Conservation (phyloP, 2,113 vertebrate species). For the Lagopus leucura region DNA sequence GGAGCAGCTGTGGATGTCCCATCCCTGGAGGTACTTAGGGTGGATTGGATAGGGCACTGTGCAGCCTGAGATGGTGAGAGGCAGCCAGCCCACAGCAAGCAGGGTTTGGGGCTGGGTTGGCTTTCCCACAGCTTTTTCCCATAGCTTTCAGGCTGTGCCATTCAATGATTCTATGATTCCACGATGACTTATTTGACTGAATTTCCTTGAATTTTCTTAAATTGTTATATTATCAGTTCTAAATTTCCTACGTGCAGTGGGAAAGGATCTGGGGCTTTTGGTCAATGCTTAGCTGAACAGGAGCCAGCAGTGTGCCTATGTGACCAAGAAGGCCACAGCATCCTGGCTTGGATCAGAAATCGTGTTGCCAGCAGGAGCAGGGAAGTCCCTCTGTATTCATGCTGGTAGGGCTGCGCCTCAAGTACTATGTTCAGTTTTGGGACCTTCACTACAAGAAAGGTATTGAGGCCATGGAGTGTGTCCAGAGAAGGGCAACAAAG, state of each 20-base stretch:
- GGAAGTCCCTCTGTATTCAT: not conserved
- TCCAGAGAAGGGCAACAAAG: no score
- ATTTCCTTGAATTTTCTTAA: not conserved
- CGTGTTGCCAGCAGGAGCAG: not conserved
- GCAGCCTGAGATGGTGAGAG: not conserved
- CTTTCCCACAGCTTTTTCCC: not conserved
- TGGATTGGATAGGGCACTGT: not conserved
- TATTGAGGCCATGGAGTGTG: no score
- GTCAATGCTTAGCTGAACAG: no score
- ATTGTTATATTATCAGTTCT: not conserved
- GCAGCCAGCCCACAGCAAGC: not conserved
- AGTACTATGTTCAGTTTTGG: no score
- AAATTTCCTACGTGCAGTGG: not conserved
- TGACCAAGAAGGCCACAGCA: no score
- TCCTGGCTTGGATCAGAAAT: no score
- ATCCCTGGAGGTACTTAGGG: not conserved
- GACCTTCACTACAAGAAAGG: no score
- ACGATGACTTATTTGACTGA: not conserved
- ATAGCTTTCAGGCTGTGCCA: not conserved
- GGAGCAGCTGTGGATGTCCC: not conserved
- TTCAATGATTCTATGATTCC: not conserved
- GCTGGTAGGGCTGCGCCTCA: no score
- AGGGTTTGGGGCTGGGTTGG: not conserved
- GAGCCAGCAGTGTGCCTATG: no score
- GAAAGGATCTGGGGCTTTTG: no score